Base-by-base conservation (phyloP, 2,797 vertebrate species). In the Manis javanica region DNA sequence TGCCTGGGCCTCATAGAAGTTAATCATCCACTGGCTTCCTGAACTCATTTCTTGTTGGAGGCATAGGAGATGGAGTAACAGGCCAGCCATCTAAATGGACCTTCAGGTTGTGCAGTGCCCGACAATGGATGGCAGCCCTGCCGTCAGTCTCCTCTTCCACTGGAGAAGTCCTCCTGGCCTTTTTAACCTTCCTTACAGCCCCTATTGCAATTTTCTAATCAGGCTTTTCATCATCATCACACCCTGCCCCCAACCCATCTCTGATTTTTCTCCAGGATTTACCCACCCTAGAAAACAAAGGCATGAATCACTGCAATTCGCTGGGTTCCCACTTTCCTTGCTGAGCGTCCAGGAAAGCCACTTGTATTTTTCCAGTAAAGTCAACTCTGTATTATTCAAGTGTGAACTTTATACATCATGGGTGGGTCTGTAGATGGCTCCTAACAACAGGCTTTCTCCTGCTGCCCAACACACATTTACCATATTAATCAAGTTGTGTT, bases 371-470 rank as follows among this genome's bases (percentile, higher is more conserved):
- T 91, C 86, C 53, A 94, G 46, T 69, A 71, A 77, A 94, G 89
- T 95, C 97, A 91, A 34, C 93, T 96, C 84, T 77, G 83, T 96
- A 64, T 97, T 86, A 93, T 90, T 81, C 84, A 93, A 69, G 87
- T 95, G 77, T 85, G 95, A 97, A 81, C 85, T 93, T 95, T 78
- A 84, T 63, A 26, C 90, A 94, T 84, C 31, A 26, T 92, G 55
- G 87, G 95, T 96, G 92, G 92, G 96, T 94, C 94, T 89, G 31
- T 86, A 71, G 81, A 91, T 96, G 72, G 57, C 83, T 96, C 46
- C 79, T 91, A 87, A 93, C 51, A 88, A 89, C 79, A 83, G 86
- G 23, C 81, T 94, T 95, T 93, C 83, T 95, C 87, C 90, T 92
- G 19, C 49, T 97, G 69, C 77, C n/a, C 74, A 81, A 15, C 19